These are phyloP conservation scores for Aphis craccivora DNA, from an alignment of 1,140 invertebrate species.

Conservation along the genomic window DNA sequence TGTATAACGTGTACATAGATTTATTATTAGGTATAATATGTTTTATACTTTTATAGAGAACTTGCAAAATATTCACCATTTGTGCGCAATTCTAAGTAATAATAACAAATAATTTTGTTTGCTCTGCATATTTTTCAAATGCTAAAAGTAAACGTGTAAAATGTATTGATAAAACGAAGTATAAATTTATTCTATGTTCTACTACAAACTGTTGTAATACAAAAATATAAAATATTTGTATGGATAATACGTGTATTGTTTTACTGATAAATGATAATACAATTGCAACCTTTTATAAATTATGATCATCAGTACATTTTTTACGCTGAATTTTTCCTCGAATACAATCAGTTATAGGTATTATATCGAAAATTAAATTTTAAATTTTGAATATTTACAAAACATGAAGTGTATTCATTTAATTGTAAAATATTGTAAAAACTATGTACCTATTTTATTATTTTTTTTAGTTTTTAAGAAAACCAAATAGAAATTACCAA, in stretches of 20 bases:
- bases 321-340: neutral
- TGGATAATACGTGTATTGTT: neutral
- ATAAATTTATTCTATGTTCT: neutral
- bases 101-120: neutral
- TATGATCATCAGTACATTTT: conserved; percentile 10
- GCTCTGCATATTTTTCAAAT: neutral
- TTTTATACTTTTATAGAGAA: neutral
- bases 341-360: neutral
- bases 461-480: neutral
- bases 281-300: neutral
- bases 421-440: neutral
- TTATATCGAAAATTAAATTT: neutral
- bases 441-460: neutral
- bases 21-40: neutral
- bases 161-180: neutral
- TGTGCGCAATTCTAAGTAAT: neutral
- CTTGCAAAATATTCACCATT: neutral
- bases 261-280: conserved; percentile 9
- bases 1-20: neutral
- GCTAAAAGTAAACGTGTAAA: neutral
- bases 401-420: neutral
- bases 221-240: neutral
- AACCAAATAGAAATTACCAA: neutral
- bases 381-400: neutral
- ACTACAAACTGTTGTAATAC: neutral